These are phyloP conservation scores for Silurus glanis DNA, from an alignment of 2,113 vertebrate genomes.

Conservation along the genomic window DNA sequence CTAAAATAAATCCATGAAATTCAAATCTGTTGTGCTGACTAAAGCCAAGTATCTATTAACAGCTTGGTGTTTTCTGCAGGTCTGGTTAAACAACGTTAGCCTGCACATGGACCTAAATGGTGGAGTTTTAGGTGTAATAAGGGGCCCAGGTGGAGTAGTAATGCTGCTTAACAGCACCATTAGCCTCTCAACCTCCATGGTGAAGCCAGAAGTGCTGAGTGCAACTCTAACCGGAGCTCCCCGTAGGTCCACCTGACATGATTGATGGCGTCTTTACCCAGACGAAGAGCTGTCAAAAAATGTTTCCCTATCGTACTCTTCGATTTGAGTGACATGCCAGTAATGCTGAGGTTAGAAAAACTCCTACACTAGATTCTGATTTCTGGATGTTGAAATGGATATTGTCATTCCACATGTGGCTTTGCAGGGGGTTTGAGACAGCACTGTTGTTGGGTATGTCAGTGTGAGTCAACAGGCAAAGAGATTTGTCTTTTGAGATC, in stretches of 20 bases:
- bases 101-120: not conserved
- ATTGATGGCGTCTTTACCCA: slow-evolving; percentile 34
- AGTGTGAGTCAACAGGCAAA: not conserved
- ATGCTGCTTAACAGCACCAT: slow-evolving; percentile 10
- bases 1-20: not conserved
- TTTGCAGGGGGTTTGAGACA: not conserved
- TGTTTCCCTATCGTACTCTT: not conserved
- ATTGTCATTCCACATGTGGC: not conserved
- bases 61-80: not conserved
- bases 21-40: not conserved
- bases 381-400: not conserved
- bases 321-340: slow-evolving; percentile 5
- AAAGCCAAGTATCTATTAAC: not conserved
- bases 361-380: not conserved
- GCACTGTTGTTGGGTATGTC: not conserved
- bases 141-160: not conserved
- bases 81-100: not conserved
- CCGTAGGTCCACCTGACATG: slow-evolving; percentile 30
- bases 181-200: slow-evolving; percentile 1
- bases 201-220: slow-evolving; percentile 31
- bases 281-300: slow-evolving; percentile 33
- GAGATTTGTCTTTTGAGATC: not conserved
- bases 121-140: not conserved
- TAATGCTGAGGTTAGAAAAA: slow-evolving; percentile 17
- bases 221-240: slow-evolving; percentile 24